phyloP scores from a whole-genome alignment of 2,888 invertebrate species.

The Nomada hirtipes region DNA sequence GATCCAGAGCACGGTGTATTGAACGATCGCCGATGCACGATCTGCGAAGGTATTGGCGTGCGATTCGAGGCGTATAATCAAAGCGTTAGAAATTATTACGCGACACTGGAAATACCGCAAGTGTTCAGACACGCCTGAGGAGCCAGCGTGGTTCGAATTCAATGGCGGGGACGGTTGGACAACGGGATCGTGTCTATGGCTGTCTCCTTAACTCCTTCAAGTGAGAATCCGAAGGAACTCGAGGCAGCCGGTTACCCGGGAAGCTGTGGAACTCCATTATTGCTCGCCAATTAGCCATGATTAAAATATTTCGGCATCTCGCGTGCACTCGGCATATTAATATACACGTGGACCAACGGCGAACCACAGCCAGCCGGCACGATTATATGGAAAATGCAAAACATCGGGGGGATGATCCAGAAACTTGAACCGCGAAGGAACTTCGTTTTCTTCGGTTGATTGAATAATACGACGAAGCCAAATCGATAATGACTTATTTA shows the following conservation, averaged over 20 bases:
- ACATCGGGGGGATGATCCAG: constrained; percentile 68
- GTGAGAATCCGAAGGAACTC: constrained; percentile 78
- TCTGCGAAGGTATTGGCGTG: background rate
- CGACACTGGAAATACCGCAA: constrained; percentile 57
- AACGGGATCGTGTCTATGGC: constrained; percentile 29
- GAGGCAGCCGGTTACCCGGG: constrained; percentile 68
- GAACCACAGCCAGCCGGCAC: constrained; percentile 52
- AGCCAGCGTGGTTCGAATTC: constrained; percentile 58
- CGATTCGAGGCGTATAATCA: constrained; percentile 42
- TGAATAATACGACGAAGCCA: constrained; percentile 78
- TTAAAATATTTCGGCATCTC: constrained; percentile 84
- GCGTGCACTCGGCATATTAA: constrained; percentile 83
- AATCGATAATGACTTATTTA: constrained; percentile 83
- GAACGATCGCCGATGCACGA: constrained; percentile 8
- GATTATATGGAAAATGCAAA: constrained; percentile 82
- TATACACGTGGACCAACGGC: constrained; percentile 76
- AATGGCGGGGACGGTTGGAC: constrained; percentile 56
- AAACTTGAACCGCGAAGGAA: background rate
- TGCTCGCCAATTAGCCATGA: constrained; percentile 84
- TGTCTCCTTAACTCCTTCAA: constrained; percentile 63
- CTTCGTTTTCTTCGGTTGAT: constrained; percentile 77
- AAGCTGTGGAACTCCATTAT: constrained; percentile 82
- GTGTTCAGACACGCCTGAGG: constrained; percentile 53
- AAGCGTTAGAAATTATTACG: constrained; percentile 53
- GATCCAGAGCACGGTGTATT: background rate